A percentile compares a stretch with the other conserved stretches of the same genome.
phyloP scores from a whole-genome alignment of 2,888 invertebrate genomes.

The Colletes collaris region DNA sequence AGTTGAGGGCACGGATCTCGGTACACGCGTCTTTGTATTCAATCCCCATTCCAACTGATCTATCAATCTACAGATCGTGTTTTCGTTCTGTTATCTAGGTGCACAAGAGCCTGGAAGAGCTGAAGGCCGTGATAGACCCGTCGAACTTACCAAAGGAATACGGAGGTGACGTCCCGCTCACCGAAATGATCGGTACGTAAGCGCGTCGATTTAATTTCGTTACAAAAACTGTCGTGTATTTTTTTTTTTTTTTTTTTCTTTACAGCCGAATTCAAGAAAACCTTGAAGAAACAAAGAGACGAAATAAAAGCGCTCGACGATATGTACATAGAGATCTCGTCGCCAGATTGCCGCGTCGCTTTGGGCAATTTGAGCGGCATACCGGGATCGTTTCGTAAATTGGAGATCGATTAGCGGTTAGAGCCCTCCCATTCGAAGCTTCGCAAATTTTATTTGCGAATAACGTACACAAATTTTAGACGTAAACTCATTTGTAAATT shows the following conservation, averaged over 20 bases:
- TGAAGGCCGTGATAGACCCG: conserved; percentile 88
- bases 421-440: too few relatives aligned
- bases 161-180: conserved; percentile 92
- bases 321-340: conserved; percentile 89
- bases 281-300: conserved; percentile 86
- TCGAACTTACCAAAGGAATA: conserved; percentile 93
- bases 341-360: conserved; percentile 84
- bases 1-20: conserved; percentile 91
- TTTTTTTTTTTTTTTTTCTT: background rate
- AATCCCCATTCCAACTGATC: too few relatives aligned
- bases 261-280: conserved; percentile 85
- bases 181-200: conserved; percentile 89
- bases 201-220: background rate
- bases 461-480: too few relatives aligned
- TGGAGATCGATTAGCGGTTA: conserved; percentile 92
- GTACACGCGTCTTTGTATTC: conserved; percentile 84
- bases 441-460: too few relatives aligned
- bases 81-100: conserved; percentile 83
- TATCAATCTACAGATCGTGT: background rate
- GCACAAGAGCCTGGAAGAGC: conserved; percentile 89
- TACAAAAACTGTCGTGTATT: too few relatives aligned
- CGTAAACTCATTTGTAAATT: too few relatives aligned
- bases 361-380: conserved; percentile 89
- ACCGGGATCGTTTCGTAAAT: conserved; percentile 92
- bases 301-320: conserved; percentile 89